Evolutionary conservation across 92 coral and sea anemone genomes (phyloP).

Genomic region (Actinernus sp.): DNA sequence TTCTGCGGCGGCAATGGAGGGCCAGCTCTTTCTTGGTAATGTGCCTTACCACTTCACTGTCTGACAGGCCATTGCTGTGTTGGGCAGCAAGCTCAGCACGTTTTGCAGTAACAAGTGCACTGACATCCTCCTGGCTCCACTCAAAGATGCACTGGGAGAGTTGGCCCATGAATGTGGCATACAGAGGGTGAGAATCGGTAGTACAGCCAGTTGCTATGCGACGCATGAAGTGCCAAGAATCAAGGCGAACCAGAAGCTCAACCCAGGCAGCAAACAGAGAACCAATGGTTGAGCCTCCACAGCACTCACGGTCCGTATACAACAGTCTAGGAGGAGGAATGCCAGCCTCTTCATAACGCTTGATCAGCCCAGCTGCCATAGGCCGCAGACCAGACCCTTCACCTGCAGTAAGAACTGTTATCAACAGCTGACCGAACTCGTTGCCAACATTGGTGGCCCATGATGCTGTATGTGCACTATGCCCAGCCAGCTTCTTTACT

Average conservation of each 20-base stretch:
- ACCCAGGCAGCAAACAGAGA: slow-evolving; percentile 25
- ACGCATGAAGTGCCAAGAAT: slow-evolving; percentile 69
- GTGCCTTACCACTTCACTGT: slow-evolving; percentile 28
- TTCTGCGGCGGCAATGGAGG: slow-evolving; percentile 46
- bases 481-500: slow-evolving; percentile 30
- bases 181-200: slow-evolving; percentile 64
- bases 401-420: slow-evolving; percentile 46
- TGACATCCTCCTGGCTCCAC: slow-evolving; percentile 60
- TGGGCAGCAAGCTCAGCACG: not conserved
- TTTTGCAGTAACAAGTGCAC: slow-evolving; percentile 27
- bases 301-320: slow-evolving; percentile 62
- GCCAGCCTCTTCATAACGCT: slow-evolving; percentile 14
- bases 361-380: slow-evolving; percentile 54
- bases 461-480: slow-evolving; percentile 35
- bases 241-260: slow-evolving; percentile 16
- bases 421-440: slow-evolving; percentile 54
- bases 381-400: slow-evolving; percentile 30
- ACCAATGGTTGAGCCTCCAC: slow-evolving; percentile 7
- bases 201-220: slow-evolving; percentile 54
- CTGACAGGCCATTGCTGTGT: slow-evolving; percentile 8
- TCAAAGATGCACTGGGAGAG: slow-evolving; percentile 58
- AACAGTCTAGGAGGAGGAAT: slow-evolving; percentile 26
- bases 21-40: slow-evolving; percentile 49
- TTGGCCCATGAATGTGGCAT: slow-evolving; percentile 41
- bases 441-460: slow-evolving; percentile 61